Evolutionary conservation across 2,888 invertebrate genomes (phyloP), one percentile per base, ranked within the genome.

Genomic region (Drosophila ezoana): DNA sequence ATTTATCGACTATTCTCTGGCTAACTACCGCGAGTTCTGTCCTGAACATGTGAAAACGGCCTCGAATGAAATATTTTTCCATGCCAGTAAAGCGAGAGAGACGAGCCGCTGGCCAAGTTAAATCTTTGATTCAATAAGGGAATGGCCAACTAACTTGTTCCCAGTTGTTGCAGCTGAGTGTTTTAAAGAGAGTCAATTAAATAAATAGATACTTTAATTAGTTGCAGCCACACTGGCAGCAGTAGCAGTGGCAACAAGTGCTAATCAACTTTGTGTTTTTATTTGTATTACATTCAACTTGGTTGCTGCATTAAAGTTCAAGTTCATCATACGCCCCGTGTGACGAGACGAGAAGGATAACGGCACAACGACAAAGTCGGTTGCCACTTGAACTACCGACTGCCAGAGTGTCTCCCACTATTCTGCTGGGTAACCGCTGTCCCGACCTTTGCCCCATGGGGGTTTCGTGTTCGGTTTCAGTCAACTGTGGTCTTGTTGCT

Each of bases 301-400:
- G 54, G 47, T 37, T 35, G 65, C 53, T 41, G 47, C 37, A 51
- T 56, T 49, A 20, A 56, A 61, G 60, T 66, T 58, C 41, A 61
- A 72, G 73, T 72, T 66, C 58, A 52, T 43, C 64, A 67, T 70
- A 44, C 61, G 56, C 68, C 60, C 54, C 45, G 58, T 53, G 49
- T 53, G 57, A 57, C 52, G 28, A 20, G 14, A n/a, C 41, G 11
- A 8, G 23, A 23, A 23, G 23, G 6, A 8, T 6, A 23, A 28
- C 28, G 8, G 28, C 28, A 8, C 28, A 28, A 35, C 37, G 37
- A 38, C 32, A 16, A 56, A 37, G 44, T 53, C 18, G 38, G 4
- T 38, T 28, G 6, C 43, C 37, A 51, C 33, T 61, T 65, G 18
- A 66, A 37, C 65, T 51, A n/a, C 23, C 49, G 43, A 18, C 16